These are phyloP conservation scores for Intoshia linei DNA, from an alignment of 1,140 invertebrate species.

Conservation along the genomic window DNA sequence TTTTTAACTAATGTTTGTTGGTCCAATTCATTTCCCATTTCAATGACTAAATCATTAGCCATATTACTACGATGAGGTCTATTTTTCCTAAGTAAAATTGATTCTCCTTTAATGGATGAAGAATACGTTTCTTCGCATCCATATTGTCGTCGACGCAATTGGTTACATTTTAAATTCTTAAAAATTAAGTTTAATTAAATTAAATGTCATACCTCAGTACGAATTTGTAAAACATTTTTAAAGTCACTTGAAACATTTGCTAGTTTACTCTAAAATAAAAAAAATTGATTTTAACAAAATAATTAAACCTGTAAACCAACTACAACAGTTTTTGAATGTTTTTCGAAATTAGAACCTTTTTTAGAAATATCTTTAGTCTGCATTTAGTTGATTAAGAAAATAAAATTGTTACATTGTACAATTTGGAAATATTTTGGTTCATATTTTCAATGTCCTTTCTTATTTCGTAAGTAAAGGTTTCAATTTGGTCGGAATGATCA, in stretches of 20 bases:
- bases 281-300: conserved; percentile 1
- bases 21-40: neutral
- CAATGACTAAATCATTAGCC: neutral
- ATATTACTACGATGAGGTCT: neutral
- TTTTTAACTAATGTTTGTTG: neutral
- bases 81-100: neutral
- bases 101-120: neutral
- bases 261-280: conserved; percentile 59
- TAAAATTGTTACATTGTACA: conserved; percentile 19
- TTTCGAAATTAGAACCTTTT: conserved; percentile 45
- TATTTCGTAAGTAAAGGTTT: conserved; percentile 81
- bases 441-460: conserved; percentile 70
- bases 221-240: conserved; percentile 55
- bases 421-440: conserved; percentile 61
- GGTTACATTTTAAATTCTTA: conserved; percentile 75
- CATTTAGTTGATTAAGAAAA: conserved; percentile 17
- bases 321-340: conserved; percentile 69
- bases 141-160: conserved; percentile 54
- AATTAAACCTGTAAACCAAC: conserved; percentile 16
- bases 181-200: conserved; percentile 2
- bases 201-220: conserved; percentile 33
- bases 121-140: conserved; percentile 9
- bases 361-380: conserved; percentile 16
- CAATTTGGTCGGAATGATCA: conserved; percentile 59
- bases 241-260: conserved; percentile 83